Base-by-base conservation (phyloP, 2,888 invertebrate species). In the Tachina lurida region DNA sequence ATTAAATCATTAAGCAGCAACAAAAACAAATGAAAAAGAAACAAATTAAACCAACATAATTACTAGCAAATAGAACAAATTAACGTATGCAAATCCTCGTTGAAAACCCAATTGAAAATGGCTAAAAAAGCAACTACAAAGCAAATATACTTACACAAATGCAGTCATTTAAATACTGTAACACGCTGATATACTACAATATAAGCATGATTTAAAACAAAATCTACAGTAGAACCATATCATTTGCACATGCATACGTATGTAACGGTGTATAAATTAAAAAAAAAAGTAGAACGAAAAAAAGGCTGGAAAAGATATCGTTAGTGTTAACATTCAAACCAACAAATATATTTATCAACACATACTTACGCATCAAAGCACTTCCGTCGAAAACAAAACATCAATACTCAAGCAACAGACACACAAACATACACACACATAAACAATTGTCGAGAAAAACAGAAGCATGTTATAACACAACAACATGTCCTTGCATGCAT, bases 71-170 rank as follows among this genome's bases (percentile, higher is more conserved):
- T 83, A 79, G 82, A 82, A 86, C 82, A 76, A 84, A 86, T 87
- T 85, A 79, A 82, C 87, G 86, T 80, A 83, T 85, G 86, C 86
- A 87, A 88, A 88, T 88, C 84, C 79, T 56, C 77, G 84, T 73
- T 84, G 86, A 86, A 84, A 75, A 83, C 85, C 84, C 85, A 84
- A 88, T 86, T 81, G 86, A 74, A 87, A 85, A 77, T 68, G 84
- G 77, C 74, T 77, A 84, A 85, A 80, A 71, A 41, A 43, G 12
- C n/a, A 75, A 63, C 49, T 76, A 76, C 31, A 76, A 56, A 74
- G 12, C 17, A 31, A 39, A 68, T 39, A 71, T 47, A 75, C 78
- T 45, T 56, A 45, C 47, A 63, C 17, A 62, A 47, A 43, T 58
- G 70, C 31, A 17, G 45, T 8, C 74, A 52, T 17, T 41, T 45